Conservation (phyloP, 2,888 invertebrate genomes). For the Metallyticus violacea region DNA sequence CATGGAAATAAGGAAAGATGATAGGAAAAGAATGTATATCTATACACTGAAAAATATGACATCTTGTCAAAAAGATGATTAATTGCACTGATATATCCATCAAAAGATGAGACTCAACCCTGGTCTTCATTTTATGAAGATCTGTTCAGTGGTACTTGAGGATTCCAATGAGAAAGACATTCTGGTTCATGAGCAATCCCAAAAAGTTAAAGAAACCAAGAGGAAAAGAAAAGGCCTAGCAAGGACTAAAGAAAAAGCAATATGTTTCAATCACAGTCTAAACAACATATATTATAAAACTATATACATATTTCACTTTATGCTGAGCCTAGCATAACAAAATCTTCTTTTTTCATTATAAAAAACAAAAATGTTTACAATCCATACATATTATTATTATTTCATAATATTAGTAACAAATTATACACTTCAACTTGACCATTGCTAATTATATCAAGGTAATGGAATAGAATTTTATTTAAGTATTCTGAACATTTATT, state of each 20-base stretch:
- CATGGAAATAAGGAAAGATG: neutral
- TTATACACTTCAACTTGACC: neutral
- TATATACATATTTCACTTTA: conserved; percentile 7
- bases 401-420: neutral
- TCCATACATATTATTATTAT: too few species aligned
- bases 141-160: neutral
- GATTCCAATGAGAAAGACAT: too few species aligned
- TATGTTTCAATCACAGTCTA: conserved; percentile 19
- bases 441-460: too few species aligned
- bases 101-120: too few species aligned
- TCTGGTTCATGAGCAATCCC: neutral
- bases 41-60: too few species aligned
- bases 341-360: neutral
- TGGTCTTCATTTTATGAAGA: neutral
- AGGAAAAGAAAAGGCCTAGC: neutral
- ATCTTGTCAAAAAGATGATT: too few species aligned
- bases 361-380: neutral
- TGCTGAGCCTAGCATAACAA: neutral
- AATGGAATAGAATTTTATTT: neutral
- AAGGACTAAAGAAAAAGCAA: neutral
- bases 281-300: conserved; percentile 3
- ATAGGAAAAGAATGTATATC: neutral
- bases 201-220: neutral
- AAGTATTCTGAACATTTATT: neutral
- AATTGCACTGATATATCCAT: too few species aligned